Conservation (phyloP, 2,113 vertebrate genomes). For the Cryptomyrus ogoouensis region DNA sequence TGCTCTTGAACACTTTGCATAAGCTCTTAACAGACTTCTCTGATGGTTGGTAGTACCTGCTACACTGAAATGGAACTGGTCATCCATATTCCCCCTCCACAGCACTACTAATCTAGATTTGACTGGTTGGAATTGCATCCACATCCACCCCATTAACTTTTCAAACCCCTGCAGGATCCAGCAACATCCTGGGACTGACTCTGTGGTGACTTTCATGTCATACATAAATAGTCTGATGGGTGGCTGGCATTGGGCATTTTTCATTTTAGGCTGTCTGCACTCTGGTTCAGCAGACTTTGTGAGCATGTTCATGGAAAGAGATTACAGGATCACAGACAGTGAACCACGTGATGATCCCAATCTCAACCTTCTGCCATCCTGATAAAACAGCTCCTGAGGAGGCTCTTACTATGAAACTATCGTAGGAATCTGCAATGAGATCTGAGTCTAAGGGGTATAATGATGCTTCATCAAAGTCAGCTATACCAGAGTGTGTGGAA, state of each 20-base stretch:
- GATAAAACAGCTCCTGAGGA: constrained; percentile 19
- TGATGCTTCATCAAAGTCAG: constrained; percentile 14
- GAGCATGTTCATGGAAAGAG: constrained; percentile 27
- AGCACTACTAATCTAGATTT: background rate
- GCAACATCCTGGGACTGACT: background rate
- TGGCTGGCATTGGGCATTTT: constrained; percentile 15
- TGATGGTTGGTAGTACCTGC: background rate
- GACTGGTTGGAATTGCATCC: background rate
- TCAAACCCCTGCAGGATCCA: background rate
- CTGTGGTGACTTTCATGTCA: background rate
- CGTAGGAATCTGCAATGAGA: constrained; percentile 22
- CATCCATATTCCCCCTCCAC: background rate
- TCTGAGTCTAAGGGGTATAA: constrained; percentile 14
- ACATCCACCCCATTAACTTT: background rate
- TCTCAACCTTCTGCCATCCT: constrained; percentile 21
- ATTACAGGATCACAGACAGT: constrained; percentile 21
- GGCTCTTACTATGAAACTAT: constrained; percentile 15
- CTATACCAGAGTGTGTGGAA: constrained; percentile 12
- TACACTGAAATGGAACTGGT: background rate
- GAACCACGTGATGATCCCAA: constrained; percentile 23
- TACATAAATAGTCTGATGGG: constrained; percentile 24
- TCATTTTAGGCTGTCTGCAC: constrained; percentile 8
- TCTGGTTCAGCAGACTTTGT: constrained; percentile 25
- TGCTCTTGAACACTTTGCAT: no score
- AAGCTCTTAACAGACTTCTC: no score